Evolutionary conservation across 2,888 invertebrate species (phyloP), one percentile per base, ranked within the genome.

Genomic region (Crioceris asparagi): DNA sequence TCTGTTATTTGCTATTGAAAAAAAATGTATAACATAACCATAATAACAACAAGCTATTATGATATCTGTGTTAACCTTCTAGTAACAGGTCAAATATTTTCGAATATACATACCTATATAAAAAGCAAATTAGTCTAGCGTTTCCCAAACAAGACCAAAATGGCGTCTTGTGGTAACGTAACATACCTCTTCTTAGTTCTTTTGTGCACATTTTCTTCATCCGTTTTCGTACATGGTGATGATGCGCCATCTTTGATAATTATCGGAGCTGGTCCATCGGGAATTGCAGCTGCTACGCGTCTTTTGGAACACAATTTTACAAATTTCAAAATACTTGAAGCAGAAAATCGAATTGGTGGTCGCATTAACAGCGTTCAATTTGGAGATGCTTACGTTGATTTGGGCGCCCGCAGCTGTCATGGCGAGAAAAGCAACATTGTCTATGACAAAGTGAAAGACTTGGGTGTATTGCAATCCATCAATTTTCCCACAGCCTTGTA

Each of bases 201-300:
- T n/a, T n/a, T n/a, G n/a, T n/a, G n/a, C n/a, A n/a, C n/a, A n/a
- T n/a, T n/a, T n/a, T n/a, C n/a, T n/a, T n/a, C n/a, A n/a, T n/a
- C n/a, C n/a, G n/a, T n/a, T 2, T 25, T 12, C 25, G 3, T 4
- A 3, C 3, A 12, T 4, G 25, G 4, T 12, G 25, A 12, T 11
- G 25, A 25, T 11, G n/a, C 25, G 4, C 48, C 54, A 29, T 54
- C 55, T 52, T 61, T 74, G 26, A 44, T 75, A 39, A 68, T 77
- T 27, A 59, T 76, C 38, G 77, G 77, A 39, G 74, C 73, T 25
- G 75, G 75, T 7, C 65, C 68, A 11, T 59, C 74, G n/a, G 75
- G 74, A 10, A 61, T 74, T 34, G 68, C 73, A 11, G 72, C 73
- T 8, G 73, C 71, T 11, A 57, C 64, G 8, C 60, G 60, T 39